phyloP scores from a whole-genome alignment of 2,113 vertebrate species.

The Pithys albifrons region DNA sequence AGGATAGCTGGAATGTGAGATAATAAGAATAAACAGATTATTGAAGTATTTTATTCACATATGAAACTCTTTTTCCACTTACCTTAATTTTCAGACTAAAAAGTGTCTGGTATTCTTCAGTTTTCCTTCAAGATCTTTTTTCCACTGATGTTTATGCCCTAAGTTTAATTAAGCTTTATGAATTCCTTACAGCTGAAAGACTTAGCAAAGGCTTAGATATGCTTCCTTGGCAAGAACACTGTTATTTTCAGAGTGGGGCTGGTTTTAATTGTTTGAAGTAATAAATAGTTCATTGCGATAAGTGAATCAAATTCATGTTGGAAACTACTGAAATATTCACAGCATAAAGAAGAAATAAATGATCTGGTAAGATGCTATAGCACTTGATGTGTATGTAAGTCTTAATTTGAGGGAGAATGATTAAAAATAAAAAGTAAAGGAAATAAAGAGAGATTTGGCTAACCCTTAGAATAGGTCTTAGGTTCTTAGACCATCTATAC shows the following conservation, averaged over 20 bases:
- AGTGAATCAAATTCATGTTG: constrained; percentile 2
- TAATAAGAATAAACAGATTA: neutral
- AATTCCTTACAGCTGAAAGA: constrained; percentile 24
- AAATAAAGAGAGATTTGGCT: neutral
- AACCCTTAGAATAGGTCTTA: neutral
- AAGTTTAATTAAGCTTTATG: constrained; percentile 30
- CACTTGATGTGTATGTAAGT: neutral
- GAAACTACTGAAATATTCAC: constrained; percentile 53
- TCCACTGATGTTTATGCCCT: neutral
- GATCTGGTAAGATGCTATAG: neutral
- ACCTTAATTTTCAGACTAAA: neutral
- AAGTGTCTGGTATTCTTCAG: neutral
- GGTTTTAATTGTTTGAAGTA: constrained; percentile 11
- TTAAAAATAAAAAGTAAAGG: neutral
- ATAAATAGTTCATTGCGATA: constrained; percentile 17
- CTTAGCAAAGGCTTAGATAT: constrained; percentile 27
- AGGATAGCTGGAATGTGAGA: constrained; percentile 7
- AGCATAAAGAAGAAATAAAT: constrained; percentile 16
- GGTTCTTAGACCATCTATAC: neutral
- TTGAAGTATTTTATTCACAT: neutral
- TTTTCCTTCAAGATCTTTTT: neutral
- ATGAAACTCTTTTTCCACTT: neutral
- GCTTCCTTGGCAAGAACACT: neutral
- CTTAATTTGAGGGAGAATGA: neutral
- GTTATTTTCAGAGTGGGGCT: neutral